A percentile compares a stretch with the other conserved stretches of the same genome.
These are phyloP conservation scores for Coregonus suidteri DNA, from an alignment of 2,797 vertebrate species.

Conservation along the genomic window DNA sequence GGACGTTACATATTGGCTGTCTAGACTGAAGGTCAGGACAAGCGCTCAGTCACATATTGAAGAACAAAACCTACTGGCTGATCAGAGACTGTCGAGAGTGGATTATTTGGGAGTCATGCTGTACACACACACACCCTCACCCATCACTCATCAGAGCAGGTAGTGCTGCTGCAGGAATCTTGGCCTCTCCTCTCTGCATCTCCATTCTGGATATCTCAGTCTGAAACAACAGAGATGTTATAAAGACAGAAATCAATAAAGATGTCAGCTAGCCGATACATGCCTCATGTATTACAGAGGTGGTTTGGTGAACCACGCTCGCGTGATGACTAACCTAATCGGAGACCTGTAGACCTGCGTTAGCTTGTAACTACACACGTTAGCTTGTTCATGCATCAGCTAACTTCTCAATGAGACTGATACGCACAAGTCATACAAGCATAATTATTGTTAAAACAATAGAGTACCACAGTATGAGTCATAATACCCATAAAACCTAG, in stretches of 20 bases:
- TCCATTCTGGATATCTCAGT: slow-evolving; percentile 86
- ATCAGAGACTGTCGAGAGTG: neutral
- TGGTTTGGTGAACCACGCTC: no score
- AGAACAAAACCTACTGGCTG: neutral
- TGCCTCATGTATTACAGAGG: neutral
- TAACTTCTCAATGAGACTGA: no score
- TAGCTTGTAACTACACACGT: no score
- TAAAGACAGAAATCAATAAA: neutral
- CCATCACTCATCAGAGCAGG: slow-evolving; percentile 86
- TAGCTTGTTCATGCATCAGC: no score
- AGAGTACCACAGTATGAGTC: no score
- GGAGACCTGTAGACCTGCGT: no score
- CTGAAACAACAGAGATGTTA: slow-evolving; percentile 63
- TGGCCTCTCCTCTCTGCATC: slow-evolving; percentile 81
- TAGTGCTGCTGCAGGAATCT: slow-evolving; percentile 71
- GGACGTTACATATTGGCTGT: no score
- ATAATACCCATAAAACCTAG: no score
- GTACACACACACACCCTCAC: slow-evolving; percentile 69
- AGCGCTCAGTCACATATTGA: neutral
- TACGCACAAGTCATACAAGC: no score
- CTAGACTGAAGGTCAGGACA: neutral
- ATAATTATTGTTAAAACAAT: no score
- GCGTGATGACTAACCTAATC: no score
- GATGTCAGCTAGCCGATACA: neutral
- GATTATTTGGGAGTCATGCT: neutral